phyloP scores from a whole-genome alignment of 2,888 invertebrate genomes.

The Cantharis rustica region DNA sequence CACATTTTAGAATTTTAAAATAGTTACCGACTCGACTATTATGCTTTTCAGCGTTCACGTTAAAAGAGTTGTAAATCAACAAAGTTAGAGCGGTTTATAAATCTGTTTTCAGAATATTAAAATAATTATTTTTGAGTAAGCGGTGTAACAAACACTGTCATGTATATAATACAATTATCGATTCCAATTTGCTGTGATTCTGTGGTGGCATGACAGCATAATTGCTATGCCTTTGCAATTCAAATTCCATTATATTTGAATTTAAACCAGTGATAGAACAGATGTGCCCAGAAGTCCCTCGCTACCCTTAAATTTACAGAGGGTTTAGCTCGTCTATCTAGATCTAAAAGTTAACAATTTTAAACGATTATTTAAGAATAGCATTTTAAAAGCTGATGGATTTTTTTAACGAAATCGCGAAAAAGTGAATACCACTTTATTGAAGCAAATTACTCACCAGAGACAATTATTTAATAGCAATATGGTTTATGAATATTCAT shows the following conservation, averaged over 20 bases:
- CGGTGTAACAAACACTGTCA: neutral
- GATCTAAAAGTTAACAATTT: neutral
- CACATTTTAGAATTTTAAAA: neutral
- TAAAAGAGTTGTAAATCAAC: neutral
- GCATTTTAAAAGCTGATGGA: neutral
- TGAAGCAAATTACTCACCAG: conserved; percentile 19
- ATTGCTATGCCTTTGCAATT: conserved; percentile 4
- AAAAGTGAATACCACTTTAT: conserved; percentile 6
- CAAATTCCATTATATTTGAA: conserved; percentile 3
- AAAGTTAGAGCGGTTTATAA: neutral
- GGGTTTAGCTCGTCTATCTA: neutral
- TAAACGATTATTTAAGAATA: neutral
- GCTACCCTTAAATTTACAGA: conserved; percentile 1
- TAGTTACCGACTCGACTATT: neutral
- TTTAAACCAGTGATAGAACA: conserved; percentile 4
- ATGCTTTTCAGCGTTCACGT: neutral
- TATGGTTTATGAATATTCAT: conserved; percentile 38
- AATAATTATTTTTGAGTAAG: neutral
- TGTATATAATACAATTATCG: neutral
- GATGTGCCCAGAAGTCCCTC: neutral
- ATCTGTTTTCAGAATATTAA: neutral
- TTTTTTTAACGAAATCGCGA: neutral
- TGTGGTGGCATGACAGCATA: conserved; percentile 1
- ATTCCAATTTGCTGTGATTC: conserved; percentile 1
- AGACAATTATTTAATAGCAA: conserved; percentile 33